Evolutionary conservation across 2,113 vertebrate genomes (phyloP).

Genomic region (Suricata suricatta): DNA sequence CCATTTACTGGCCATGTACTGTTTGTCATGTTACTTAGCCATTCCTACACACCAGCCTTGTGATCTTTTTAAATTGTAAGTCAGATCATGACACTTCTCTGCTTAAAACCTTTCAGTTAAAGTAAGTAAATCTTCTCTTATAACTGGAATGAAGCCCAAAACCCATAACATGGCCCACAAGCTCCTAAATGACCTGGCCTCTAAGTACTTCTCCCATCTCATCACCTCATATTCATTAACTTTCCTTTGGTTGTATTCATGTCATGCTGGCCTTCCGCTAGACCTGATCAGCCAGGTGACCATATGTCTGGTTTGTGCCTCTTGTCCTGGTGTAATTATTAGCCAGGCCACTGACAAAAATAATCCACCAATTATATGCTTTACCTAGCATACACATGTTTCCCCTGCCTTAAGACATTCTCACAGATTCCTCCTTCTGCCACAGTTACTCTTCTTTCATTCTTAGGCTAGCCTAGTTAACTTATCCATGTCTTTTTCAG

Average conservation of each 20-base stretch:
- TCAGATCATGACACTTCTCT: not conserved
- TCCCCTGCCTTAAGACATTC: not conserved
- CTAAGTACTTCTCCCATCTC: not conserved
- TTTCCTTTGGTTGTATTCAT: not conserved
- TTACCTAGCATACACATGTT: not conserved
- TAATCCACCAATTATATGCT: not conserved
- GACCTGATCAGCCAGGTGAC: not conserved
- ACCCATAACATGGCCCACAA: not conserved
- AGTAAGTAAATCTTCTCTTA: not conserved
- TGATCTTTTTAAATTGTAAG: not conserved
- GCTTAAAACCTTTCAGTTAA: not conserved
- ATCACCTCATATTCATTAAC: not conserved
- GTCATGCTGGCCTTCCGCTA: not conserved
- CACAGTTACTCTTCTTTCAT: not conserved
- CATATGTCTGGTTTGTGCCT: not conserved
- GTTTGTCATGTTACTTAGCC: not conserved
- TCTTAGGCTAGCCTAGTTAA: not conserved
- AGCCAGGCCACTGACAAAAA: not conserved
- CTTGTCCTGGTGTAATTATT: not conserved
- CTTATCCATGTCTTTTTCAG: not conserved
- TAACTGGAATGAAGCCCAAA: not conserved
- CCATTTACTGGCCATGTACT: not conserved
- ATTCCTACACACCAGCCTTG: not conserved
- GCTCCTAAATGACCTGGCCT: not conserved
- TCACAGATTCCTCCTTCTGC: not conserved